Conservation (phyloP, 2,888 invertebrate species). For the Dugesia japonica region DNA sequence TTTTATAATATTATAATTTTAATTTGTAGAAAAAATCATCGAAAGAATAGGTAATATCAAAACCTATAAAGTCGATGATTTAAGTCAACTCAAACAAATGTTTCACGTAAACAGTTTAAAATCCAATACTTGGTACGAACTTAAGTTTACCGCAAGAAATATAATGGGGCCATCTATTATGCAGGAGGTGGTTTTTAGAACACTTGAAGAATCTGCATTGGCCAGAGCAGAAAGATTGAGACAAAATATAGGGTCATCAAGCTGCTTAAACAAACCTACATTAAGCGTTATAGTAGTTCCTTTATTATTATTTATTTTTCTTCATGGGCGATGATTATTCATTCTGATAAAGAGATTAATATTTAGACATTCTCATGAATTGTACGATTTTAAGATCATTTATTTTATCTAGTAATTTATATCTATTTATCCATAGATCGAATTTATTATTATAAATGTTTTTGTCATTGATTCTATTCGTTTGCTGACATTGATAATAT, state of each 20-base stretch:
- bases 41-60: neutral
- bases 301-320: neutral
- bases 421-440: neutral
- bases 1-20: neutral
- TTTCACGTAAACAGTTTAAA: conserved; percentile 23
- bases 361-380: neutral
- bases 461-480: neutral
- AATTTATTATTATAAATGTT: neutral
- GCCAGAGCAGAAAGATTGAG: neutral
- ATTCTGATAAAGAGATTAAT: no score
- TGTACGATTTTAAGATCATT: neutral
- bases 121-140: conserved; percentile 21
- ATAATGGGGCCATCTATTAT: neutral
- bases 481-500: neutral
- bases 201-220: neutral
- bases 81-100: conserved; percentile 4
- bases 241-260: neutral
- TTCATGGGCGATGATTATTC: neutral
- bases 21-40: neutral
- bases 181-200: neutral
- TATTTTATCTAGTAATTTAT: neutral
- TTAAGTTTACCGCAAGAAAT: neutral
- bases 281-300: neutral
- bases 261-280: neutral
- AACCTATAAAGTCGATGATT: neutral